These are phyloP conservation scores for Calyptomena viridis DNA, from an alignment of 2,113 vertebrate species.

Conservation along the genomic window DNA sequence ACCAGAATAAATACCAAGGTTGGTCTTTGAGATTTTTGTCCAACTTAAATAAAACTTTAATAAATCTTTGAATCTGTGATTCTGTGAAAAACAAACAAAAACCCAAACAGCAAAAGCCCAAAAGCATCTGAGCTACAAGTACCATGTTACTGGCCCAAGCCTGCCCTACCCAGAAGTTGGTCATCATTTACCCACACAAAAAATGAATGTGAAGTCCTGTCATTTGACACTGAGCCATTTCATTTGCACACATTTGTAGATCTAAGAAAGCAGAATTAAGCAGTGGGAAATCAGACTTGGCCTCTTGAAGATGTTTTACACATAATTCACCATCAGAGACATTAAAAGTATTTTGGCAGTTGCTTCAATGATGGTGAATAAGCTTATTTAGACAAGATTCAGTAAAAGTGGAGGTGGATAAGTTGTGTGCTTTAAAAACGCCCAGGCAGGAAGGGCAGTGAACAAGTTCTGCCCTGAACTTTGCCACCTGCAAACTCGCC, in stretches of 20 bases:
- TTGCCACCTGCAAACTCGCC: conserved; percentile 20
- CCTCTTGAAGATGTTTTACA: conserved; percentile 8
- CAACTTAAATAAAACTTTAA: background rate
- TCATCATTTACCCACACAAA: background rate
- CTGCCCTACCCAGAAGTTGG: background rate
- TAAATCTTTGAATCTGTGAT: background rate
- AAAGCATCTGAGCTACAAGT: background rate
- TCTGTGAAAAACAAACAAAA: background rate
- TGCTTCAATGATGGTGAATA: background rate
- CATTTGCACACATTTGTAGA: background rate
- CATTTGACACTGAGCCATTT: background rate
- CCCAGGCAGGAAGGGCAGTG: background rate
- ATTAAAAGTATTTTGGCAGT: conserved; percentile 27
- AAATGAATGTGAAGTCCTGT: background rate
- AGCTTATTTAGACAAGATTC: conserved; percentile 14
- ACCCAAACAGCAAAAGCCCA: background rate
- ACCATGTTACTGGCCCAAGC: background rate
- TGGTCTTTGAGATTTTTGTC: background rate
- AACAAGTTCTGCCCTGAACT: conserved; percentile 18
- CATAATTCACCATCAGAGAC: conserved; percentile 1
- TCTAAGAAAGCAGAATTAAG: background rate
- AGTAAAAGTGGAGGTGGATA: background rate
- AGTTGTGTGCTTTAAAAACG: background rate
- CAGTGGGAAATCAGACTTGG: background rate
- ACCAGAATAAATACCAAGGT: background rate